These are phyloP conservation scores for Argopecten irradians DNA, from an alignment of 1,140 invertebrate genomes.

Conservation along the genomic window DNA sequence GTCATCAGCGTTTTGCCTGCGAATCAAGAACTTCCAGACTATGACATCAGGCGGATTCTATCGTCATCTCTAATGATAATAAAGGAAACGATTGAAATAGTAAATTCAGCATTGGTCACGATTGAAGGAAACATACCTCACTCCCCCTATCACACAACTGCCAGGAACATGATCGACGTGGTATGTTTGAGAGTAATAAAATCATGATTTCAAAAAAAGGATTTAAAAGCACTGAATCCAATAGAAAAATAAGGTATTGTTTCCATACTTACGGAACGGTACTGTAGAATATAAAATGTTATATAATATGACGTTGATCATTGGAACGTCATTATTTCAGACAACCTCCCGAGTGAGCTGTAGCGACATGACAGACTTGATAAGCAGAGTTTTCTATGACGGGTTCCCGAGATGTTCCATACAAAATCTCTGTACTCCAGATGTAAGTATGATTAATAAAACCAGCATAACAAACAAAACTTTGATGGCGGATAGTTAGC, in stretches of 20 bases:
- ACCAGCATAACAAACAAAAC: no score
- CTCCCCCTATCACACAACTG: background rate
- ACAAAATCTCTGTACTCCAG: background rate
- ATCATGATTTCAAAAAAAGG: no score
- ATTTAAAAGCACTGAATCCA: no score
- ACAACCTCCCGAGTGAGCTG: background rate
- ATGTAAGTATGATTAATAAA: background rate
- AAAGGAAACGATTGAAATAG: background rate
- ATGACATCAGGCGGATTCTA: background rate
- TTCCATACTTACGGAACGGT: no score
- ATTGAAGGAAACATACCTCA: background rate
- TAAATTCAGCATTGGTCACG: background rate
- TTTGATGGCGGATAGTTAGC: no score
- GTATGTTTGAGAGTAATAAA: background rate
- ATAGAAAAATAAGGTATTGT: no score
- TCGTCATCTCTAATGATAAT: background rate
- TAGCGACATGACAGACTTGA: background rate
- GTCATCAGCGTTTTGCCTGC: background rate
- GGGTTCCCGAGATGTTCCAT: background rate
- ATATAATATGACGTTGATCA: no score
- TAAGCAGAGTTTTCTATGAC: background rate
- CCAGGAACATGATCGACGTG: background rate
- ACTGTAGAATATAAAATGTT: no score
- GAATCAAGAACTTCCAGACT: background rate
- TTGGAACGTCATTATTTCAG: background rate